These are phyloP conservation scores for Cephus pulcher DNA, from an alignment of 2,888 invertebrate genomes.

Conservation along the genomic window DNA sequence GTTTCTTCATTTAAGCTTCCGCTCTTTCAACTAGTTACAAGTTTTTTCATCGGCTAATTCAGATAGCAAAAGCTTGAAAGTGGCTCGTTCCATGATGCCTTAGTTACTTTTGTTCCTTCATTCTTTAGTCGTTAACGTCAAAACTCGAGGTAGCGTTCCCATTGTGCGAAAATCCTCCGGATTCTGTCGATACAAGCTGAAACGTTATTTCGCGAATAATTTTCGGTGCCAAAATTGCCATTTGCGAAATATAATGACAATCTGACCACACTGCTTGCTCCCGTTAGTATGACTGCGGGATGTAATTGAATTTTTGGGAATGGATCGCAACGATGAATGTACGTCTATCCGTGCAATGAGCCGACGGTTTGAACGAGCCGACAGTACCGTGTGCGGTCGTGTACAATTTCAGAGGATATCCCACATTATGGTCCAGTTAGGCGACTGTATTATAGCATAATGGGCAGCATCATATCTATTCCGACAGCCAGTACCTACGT, in stretches of 20 bases:
- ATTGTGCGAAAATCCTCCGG: not conserved
- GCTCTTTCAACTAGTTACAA: conserved; percentile 45
- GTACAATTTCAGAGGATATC: conserved; percentile 54
- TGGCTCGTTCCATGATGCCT: conserved; percentile 5
- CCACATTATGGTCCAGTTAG: conserved; percentile 47
- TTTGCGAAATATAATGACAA: not conserved
- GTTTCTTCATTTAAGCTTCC: conserved; percentile 29
- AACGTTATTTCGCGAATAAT: not conserved
- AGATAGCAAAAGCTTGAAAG: conserved; percentile 24
- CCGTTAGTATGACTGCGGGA: not conserved
- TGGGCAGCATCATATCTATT: conserved; percentile 2
- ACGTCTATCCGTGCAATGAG: conserved; percentile 21
- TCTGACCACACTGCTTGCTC: not conserved
- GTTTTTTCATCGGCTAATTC: conserved; percentile 47
- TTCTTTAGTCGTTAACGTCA: not conserved
- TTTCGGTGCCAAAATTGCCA: not conserved
- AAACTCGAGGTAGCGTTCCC: not conserved
- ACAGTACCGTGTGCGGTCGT: conserved; percentile 31
- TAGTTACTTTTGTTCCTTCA: not conserved
- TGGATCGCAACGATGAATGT: conserved; percentile 21
- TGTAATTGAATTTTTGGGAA: conserved; percentile 29
- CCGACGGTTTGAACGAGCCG: conserved; percentile 8
- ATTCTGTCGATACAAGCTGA: not conserved
- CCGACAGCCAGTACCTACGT: not conserved
- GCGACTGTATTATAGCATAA: conserved; percentile 28